phyloP scores from a whole-genome alignment of 2,113 vertebrate species.

The Neogale vison region DNA sequence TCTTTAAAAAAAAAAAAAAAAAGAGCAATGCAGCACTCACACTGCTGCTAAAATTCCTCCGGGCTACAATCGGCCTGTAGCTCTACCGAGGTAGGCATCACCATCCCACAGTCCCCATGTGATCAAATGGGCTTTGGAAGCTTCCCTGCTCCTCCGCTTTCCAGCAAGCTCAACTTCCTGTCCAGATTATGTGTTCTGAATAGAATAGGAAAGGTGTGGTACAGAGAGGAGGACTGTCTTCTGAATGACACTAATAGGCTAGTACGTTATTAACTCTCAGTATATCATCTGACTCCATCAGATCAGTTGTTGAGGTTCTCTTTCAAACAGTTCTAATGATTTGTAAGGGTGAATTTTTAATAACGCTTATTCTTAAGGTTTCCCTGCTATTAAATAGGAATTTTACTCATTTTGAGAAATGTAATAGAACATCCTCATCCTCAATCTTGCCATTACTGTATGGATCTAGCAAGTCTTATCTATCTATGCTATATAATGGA shows the following conservation, averaged over 20 bases:
- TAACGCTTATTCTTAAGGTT: background rate
- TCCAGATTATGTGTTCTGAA: background rate
- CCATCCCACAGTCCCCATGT: background rate
- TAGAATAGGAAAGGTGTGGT: background rate
- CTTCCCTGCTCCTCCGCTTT: background rate
- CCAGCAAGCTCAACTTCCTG: background rate
- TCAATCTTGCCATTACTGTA: background rate
- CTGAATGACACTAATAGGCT: background rate
- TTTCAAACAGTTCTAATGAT: background rate
- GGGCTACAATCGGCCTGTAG: background rate
- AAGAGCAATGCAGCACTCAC: background rate
- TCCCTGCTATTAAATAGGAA: background rate
- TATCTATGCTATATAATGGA: background rate
- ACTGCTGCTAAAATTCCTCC: background rate
- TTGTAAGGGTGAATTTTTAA: background rate
- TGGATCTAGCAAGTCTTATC: background rate
- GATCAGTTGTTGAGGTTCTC: background rate
- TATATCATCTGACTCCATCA: background rate
- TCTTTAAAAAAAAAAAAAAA: too few relatives aligned
- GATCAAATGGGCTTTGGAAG: background rate
- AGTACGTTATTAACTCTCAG: background rate
- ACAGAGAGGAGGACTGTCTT: background rate
- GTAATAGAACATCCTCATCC: background rate
- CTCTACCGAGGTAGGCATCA: background rate
- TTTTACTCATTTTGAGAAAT: conserved; percentile 22